Conservation (phyloP, 2,888 invertebrate genomes). For the Subacronicta megacephala region DNA sequence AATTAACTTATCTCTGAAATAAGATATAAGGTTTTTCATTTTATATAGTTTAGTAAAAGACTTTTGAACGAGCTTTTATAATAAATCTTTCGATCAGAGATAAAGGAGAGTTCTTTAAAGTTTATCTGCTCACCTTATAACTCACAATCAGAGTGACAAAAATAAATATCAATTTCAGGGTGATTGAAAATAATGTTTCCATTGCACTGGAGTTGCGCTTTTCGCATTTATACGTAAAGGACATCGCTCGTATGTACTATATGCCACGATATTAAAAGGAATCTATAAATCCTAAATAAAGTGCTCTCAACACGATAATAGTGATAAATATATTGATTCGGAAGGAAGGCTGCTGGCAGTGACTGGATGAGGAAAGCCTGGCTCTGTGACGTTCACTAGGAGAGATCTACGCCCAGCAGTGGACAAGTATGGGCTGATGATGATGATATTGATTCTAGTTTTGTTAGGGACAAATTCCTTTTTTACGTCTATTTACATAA, state of each 20-base stretch:
- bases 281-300: too few relatives aligned
- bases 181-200: conserved; percentile 46
- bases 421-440: too few relatives aligned
- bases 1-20: not conserved
- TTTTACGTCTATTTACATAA: too few relatives aligned
- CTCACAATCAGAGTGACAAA: conserved; percentile 38
- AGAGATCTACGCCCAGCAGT: too few relatives aligned
- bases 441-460: too few relatives aligned
- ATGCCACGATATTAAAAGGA: too few relatives aligned
- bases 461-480: too few relatives aligned
- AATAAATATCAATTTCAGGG: conserved; percentile 45
- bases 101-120: conserved; percentile 31
- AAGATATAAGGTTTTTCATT: conserved; percentile 1
- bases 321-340: too few relatives aligned
- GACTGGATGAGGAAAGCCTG: too few relatives aligned
- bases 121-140: conserved; percentile 27
- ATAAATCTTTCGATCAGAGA: conserved; percentile 21
- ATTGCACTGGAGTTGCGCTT: conserved; percentile 23
- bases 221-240: conserved; percentile 17
- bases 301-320: too few relatives aligned
- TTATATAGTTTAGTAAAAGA: not conserved
- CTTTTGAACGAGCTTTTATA: conserved; percentile 4
- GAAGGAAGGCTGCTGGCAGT: too few relatives aligned
- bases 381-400: too few relatives aligned
- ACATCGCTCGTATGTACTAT: not conserved